A percentile compares a stretch with the other conserved stretches of the same genome.
Evolutionary conservation across 2,113 vertebrate species (phyloP).

Genomic region (Pseudorhombus dupliciocellatus): DNA sequence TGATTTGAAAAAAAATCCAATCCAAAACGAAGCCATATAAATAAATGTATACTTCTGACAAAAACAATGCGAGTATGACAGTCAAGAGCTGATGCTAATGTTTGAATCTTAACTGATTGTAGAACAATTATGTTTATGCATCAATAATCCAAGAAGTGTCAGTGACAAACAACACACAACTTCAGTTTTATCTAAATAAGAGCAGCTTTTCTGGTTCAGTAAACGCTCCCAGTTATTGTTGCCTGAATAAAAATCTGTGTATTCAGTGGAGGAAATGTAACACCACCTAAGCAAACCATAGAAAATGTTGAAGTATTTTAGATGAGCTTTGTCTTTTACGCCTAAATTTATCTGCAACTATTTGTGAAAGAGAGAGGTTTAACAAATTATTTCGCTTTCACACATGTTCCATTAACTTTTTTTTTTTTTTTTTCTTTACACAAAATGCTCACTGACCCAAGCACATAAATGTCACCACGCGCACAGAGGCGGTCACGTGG

Average conservation of each 20-base stretch:
- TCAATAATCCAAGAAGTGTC: slow-evolving; percentile 26
- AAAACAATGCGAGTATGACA: slow-evolving; percentile 9
- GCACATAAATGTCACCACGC: slow-evolving; percentile 30
- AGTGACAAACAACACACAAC: slow-evolving; percentile 14
- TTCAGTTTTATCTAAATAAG: slow-evolving; percentile 8
- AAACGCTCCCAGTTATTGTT: neutral
- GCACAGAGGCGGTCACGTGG: slow-evolving; percentile 15
- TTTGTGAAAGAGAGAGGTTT: no score
- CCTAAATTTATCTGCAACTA: neutral
- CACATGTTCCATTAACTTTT: neutral
- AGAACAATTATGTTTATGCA: slow-evolving; percentile 27
- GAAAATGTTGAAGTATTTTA: neutral
- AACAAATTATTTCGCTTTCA: neutral
- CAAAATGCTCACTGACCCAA: neutral
- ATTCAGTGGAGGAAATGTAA: slow-evolving; percentile 16
- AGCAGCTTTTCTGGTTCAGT: neutral
- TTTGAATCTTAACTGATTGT: slow-evolving; percentile 11
- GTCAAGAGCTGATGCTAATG: neutral
- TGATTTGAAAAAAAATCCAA: no score
- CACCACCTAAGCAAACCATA: neutral
- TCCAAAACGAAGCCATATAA: neutral
- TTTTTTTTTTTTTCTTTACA: neutral
- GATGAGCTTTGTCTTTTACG: neutral
- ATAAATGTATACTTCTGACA: neutral
- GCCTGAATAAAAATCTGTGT: slow-evolving; percentile 1